phyloP scores from a whole-genome alignment of 2,113 vertebrate genomes.

The Choloepus hoffmanni region DNA sequence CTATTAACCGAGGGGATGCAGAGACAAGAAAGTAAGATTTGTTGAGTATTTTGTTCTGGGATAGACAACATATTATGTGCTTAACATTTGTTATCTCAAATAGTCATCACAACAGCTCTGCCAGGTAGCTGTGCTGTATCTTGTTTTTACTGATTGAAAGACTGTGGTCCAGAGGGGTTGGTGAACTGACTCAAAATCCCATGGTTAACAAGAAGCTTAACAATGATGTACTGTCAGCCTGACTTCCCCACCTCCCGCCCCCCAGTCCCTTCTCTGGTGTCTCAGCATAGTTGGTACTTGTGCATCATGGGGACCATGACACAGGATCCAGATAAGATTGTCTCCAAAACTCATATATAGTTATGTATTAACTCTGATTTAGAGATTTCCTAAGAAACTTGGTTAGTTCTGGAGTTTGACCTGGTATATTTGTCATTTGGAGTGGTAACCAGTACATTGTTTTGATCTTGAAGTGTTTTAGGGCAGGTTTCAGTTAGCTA shows the following conservation, averaged over 20 bases:
- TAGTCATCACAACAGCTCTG: not conserved
- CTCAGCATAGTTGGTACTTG: too few species aligned
- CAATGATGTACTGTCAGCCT: too few species aligned
- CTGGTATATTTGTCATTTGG: not conserved
- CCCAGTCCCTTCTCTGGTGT: too few species aligned
- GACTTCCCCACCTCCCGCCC: too few species aligned
- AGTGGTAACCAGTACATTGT: not conserved
- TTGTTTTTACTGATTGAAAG: too few species aligned
- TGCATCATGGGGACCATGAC: too few species aligned
- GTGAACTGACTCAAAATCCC: too few species aligned
- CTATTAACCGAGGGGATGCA: not conserved
- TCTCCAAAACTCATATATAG: not conserved
- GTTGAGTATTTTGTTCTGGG: not conserved
- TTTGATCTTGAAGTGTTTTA: too few species aligned
- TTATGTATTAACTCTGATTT: not conserved
- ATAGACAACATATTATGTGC: not conserved
- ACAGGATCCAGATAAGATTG: not conserved
- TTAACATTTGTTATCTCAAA: not conserved
- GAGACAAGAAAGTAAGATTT: constrained; percentile 24
- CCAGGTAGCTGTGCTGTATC: too few species aligned
- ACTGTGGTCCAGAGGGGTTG: too few species aligned
- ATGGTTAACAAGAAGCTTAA: too few species aligned
- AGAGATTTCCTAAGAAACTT: not conserved
- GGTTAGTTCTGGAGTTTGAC: not conserved
- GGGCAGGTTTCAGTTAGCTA: too few species aligned